Evolutionary conservation across 1,140 invertebrate genomes (phyloP), one percentile per base, ranked within the genome.

Genomic region (Triops cancriformis): DNA sequence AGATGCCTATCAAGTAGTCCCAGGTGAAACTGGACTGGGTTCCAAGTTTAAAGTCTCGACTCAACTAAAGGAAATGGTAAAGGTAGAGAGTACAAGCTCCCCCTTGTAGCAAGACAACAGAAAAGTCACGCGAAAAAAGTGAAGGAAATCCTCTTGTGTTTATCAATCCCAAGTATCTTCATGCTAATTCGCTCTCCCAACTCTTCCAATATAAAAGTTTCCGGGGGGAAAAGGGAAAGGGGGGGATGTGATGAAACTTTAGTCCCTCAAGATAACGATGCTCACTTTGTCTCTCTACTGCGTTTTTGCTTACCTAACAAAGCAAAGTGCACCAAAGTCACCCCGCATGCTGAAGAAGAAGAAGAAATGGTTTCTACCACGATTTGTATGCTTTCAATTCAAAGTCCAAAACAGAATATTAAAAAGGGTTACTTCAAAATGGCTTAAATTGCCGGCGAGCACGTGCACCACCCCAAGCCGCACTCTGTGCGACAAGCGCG

Each of bases 1-100:
- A 64, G 51, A 64, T 64, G 51, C 51, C 51, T 64, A 64, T 64
- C 51, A 64, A 64, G 51, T 64, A 23, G 51, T 64, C 51, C 51
- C 51, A 64, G 51, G 51, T 64, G 51, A 64, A 64, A 64, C 51
- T 23, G 51, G n/a, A 64, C 51, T 37, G 51, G 14, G 14, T 64
- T 64, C 51, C 6, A 64, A 64, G 18, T 64, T 64, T 64, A 64
- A 18, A 37, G 31, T 37, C 31, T 7, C 31, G 31, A n/a, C 31
- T 7, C 2, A 37, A 37, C 31, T 37, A 7, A 37, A 37, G 31
- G 31, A 37, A 37, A 37, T 7, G 31, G 7, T 37, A 7, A 37
- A 37, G 31, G 2, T 37, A 45, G 43, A 1, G 23, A 23, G 51
- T 64, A 64, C 14, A 64, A 23, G 51, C 3, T n/a, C n/a, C 23